Conservation (phyloP, 2,113 vertebrate species). For the Anolis sagrei region DNA sequence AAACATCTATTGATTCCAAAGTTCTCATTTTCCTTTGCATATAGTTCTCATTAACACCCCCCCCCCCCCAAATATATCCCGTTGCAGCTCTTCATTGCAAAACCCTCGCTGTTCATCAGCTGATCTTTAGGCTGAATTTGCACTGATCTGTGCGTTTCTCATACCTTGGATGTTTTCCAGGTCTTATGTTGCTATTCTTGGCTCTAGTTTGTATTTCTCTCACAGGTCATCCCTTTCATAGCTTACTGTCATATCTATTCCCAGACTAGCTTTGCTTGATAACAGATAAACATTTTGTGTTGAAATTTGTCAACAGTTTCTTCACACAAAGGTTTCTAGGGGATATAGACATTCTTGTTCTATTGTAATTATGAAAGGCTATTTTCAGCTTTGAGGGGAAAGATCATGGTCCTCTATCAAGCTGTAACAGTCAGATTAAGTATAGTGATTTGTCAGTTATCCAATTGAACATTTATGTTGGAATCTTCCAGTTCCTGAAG, state of each 20-base stretch:
- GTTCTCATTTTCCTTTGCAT: slow-evolving; percentile 37
- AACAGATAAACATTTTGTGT: slow-evolving; percentile 45
- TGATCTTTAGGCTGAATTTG: slow-evolving; percentile 47
- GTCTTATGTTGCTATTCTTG: slow-evolving; percentile 34
- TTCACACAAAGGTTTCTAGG: slow-evolving; percentile 24
- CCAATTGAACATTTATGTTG: not conserved
- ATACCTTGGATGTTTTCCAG: slow-evolving; percentile 19
- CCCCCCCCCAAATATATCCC: slow-evolving; percentile 52
- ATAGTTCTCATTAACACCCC: not conserved
- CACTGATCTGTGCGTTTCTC: slow-evolving; percentile 51
- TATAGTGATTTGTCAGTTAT: not conserved
- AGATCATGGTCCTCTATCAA: not conserved
- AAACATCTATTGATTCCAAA: slow-evolving; percentile 7
- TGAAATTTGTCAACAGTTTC: not conserved
- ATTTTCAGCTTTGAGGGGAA: not conserved
- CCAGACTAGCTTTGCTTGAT: slow-evolving; percentile 16
- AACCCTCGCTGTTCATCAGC: not conserved
- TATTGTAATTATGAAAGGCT: not conserved
- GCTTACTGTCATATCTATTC: slow-evolving; percentile 41
- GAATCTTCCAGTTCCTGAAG: too few relatives aligned
- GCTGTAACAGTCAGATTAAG: not conserved
- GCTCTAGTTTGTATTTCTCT: slow-evolving; percentile 14
- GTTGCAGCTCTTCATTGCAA: too few relatives aligned
- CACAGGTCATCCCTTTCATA: not conserved
- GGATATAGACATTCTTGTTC: not conserved